These are phyloP conservation scores for Ceyx melanurus DNA, from an alignment of 2,113 vertebrate genomes.

Conservation along the genomic window DNA sequence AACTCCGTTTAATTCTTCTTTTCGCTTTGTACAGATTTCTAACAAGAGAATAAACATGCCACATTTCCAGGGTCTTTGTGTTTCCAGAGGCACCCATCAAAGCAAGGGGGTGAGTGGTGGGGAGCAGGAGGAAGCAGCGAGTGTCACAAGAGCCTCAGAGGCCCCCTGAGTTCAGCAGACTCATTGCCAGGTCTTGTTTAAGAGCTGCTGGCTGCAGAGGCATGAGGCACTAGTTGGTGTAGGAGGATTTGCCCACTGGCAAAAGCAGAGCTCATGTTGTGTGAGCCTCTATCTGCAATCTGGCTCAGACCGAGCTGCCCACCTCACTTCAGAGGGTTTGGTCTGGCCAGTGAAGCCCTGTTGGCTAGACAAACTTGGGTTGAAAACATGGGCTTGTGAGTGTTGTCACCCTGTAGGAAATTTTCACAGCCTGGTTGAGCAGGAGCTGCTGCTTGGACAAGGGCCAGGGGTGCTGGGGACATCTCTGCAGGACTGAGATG, in stretches of 20 bases:
- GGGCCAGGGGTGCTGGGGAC: background rate
- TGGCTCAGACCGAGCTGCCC: background rate
- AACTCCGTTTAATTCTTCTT: background rate
- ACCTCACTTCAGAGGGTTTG: background rate
- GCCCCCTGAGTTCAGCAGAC: background rate
- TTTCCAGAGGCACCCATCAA: background rate
- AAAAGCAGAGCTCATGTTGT: background rate
- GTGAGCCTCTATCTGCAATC: background rate
- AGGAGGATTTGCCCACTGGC: background rate
- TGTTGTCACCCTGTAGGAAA: background rate
- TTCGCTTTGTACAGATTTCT: background rate
- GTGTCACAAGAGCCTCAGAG: background rate
- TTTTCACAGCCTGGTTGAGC: background rate
- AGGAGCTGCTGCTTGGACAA: background rate
- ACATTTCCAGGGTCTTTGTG: background rate
- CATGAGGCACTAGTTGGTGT: background rate
- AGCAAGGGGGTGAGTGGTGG: fast-evolving
- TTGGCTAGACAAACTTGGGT: background rate
- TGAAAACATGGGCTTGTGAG: background rate
- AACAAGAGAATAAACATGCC: background rate
- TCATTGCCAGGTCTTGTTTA: background rate
- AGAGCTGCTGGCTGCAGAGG: background rate
- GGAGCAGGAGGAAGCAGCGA: background rate
- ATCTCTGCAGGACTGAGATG: background rate
- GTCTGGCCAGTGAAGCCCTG: background rate